Conservation (phyloP, 2,888 invertebrate genomes). For the Limenitis camilla region DNA sequence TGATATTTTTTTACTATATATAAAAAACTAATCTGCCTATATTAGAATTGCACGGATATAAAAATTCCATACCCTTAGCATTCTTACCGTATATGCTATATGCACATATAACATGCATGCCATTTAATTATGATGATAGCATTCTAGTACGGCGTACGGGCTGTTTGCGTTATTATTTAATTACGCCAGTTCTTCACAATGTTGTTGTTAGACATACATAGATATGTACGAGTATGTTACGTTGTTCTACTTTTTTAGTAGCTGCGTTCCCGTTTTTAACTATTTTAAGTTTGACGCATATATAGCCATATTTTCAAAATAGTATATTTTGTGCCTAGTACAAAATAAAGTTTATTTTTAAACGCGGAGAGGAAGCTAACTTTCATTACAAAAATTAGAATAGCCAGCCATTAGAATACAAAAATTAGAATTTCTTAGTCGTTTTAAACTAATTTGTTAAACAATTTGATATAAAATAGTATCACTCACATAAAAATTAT, state of each 20-base stretch:
- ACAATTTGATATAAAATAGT: background rate
- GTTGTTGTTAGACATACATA: background rate
- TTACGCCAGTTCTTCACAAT: background rate
- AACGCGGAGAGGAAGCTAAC: too few relatives aligned
- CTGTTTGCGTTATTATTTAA: background rate
- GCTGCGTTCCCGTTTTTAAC: too few relatives aligned
- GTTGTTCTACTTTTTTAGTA: too few relatives aligned
- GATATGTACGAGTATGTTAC: too few relatives aligned
- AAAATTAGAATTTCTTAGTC: background rate
- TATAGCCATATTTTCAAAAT: too few relatives aligned
- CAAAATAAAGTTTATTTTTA: too few relatives aligned
- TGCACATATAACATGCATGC: background rate
- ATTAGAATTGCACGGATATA: background rate
- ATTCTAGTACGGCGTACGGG: background rate
- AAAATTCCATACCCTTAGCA: constrained; percentile 5
- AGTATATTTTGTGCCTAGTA: too few relatives aligned
- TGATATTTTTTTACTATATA: background rate
- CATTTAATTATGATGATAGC: constrained; percentile 4
- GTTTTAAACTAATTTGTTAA: background rate
- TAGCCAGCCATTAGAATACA: too few relatives aligned
- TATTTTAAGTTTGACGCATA: too few relatives aligned
- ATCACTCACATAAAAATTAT: too few relatives aligned
- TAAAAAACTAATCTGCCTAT: background rate
- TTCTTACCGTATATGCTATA: background rate
- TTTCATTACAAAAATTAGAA: too few relatives aligned